Evolutionary conservation across 2,113 vertebrate species (phyloP), one percentile per base, ranked within the genome.

Genomic region (Ictalurus punctatus): DNA sequence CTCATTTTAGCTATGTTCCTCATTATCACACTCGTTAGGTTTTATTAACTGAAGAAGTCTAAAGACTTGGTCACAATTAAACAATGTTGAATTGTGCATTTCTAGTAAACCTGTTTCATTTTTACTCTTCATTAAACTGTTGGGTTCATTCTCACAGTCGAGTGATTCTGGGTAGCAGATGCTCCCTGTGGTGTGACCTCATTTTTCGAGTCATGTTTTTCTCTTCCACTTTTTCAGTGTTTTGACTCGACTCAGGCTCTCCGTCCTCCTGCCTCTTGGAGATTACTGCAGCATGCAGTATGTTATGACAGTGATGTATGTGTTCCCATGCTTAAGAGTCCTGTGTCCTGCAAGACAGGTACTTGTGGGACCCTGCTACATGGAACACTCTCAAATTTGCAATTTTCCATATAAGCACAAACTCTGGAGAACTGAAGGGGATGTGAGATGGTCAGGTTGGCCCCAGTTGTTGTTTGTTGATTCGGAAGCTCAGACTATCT

Each of bases 231-330:
- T 76, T 87, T 87, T 56, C 56, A 83, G 23, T 14, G 56, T 84
- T 88, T 88, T 84, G 86, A 87, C 87, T 86, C 54, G 27, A 83
- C 76, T 30, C 63, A 88, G 90, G 81, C 73, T 67, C 34, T 17
- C 82, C 58, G 56, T 52, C 81, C 54, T 23, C 63, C 52, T 81
- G n/a, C 84, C 73, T 78, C 81, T 16, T n/a, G 61, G 67, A 59
- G 71, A 58, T 84, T 61, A 79, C 61, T 6, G 25, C 71, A 83
- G 85, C 80, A 83, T 58, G 83, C 86, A 12, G 40, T 83, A 52
- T 2, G 40, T 65, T 89, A 30, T 81, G 81, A 89, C 88, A 89
- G 81, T 89, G 85, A 89, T 89, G 88, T 81, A 89, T 91, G 87
- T 80, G 85, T 81, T 79, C 34, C 63, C 17, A 78, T 16, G 34